Percentiles rank a stretch among this genome's conserved stretches.
These are phyloP conservation scores for Lithophane socia DNA, from an alignment of 2,888 invertebrate species.

Conservation along the genomic window DNA sequence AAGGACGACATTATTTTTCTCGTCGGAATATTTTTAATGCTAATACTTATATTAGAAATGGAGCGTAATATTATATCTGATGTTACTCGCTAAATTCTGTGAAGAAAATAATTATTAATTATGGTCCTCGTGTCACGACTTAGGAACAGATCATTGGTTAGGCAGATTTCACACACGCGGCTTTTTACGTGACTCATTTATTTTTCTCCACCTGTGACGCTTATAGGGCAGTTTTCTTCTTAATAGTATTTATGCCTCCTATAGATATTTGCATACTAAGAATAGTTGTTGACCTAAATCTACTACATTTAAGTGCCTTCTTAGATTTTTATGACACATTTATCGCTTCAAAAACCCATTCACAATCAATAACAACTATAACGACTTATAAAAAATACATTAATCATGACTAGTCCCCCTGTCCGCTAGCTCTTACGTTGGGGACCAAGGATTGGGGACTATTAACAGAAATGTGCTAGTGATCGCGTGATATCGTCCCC, in stretches of 20 bases:
- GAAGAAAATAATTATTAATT: constrained; percentile 2
- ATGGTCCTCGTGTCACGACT: not conserved
- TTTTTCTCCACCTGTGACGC: not conserved
- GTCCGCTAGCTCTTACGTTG: constrained; percentile 57
- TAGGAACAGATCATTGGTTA: not conserved
- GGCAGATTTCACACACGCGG: not conserved
- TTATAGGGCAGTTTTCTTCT: not conserved
- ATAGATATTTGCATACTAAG: not conserved
- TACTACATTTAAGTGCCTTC: not conserved
- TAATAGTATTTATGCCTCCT: not conserved
- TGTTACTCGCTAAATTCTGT: constrained; percentile 10
- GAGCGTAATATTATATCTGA: not conserved
- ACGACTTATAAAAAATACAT: constrained; percentile 39
- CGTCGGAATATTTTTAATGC: not conserved
- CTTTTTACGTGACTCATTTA: not conserved
- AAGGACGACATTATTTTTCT: constrained; percentile 20
- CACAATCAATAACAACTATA: constrained; percentile 32
- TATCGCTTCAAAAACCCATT: constrained; percentile 12
- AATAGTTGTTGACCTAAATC: not conserved
- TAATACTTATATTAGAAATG: not conserved
- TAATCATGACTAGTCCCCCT: constrained; percentile 39
- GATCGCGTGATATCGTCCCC: constrained; percentile 82
- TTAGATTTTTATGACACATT: constrained; percentile 11
- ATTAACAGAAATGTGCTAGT: constrained; percentile 84
- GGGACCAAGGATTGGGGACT: constrained; percentile 72